These are phyloP conservation scores for Coendou prehensilis DNA, from an alignment of 2,797 vertebrate genomes.

Conservation along the genomic window DNA sequence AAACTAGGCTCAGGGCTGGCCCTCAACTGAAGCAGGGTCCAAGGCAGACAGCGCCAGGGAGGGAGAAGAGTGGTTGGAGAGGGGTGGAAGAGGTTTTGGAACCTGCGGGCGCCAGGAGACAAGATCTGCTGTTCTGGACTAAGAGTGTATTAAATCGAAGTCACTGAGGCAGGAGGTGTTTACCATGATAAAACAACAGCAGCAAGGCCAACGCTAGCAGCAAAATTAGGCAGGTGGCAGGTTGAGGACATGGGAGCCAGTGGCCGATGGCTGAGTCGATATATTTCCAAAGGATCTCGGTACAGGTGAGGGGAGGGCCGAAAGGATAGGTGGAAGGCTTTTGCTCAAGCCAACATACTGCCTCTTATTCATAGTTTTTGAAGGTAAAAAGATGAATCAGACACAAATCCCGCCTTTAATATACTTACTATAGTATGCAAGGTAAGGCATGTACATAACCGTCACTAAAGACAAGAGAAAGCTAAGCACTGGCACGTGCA, in stretches of 20 bases:
- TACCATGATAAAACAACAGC: neutral
- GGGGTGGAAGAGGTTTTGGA: neutral
- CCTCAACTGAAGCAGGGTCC: neutral
- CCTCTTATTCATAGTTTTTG: neutral
- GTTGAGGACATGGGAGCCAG: neutral
- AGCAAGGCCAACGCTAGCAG: neutral
- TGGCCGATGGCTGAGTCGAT: neutral
- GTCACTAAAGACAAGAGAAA: neutral
- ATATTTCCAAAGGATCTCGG: neutral
- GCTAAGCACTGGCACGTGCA: neutral
- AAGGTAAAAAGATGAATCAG: neutral
- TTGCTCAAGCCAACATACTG: neutral
- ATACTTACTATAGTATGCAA: neutral
- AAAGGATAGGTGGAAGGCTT: neutral
- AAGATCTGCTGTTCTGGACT: neutral
- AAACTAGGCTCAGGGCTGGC: slow-evolving; percentile 3
- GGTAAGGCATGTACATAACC: neutral
- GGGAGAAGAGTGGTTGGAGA: neutral
- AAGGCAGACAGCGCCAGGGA: neutral
- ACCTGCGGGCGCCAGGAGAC: neutral
- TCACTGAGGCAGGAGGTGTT: neutral
- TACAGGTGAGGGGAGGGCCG: neutral
- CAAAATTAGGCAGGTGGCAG: neutral
- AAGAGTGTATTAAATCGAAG: neutral
- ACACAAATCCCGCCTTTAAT: neutral